phyloP scores from a whole-genome alignment of 2,797 vertebrate species.

The Potorous gilbertii region DNA sequence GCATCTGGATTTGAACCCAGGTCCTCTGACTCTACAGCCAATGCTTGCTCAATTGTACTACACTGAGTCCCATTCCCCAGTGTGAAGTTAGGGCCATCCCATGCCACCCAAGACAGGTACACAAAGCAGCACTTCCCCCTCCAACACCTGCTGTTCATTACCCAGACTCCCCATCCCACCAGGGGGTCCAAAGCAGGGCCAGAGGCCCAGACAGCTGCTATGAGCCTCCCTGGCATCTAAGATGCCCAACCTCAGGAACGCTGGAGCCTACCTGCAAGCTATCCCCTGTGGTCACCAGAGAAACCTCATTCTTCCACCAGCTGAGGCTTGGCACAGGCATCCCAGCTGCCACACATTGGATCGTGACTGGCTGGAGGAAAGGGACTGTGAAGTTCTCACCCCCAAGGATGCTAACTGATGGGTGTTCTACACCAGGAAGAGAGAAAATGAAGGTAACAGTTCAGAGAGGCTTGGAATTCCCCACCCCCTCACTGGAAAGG shows the following conservation, averaged over 20 bases:
- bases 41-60: not conserved
- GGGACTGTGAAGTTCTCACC: constrained; percentile 65
- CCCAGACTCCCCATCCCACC: not conserved
- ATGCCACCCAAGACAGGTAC: not conserved
- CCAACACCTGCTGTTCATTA: not conserved
- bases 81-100: not conserved
- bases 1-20: not conserved
- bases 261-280: constrained; percentile 74
- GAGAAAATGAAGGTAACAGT: not conserved
- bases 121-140: not conserved
- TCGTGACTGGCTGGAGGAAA: constrained; percentile 73
- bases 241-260: not conserved
- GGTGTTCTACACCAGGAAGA: constrained; percentile 61
- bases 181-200: not conserved
- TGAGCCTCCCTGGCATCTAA: not conserved
- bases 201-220: not conserved
- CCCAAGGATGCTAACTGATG: constrained; percentile 18
- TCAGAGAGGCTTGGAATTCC: constrained; percentile 11
- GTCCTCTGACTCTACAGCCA: not conserved
- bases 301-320: constrained; percentile 82
- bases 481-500: not conserved
- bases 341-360: constrained; percentile 77
- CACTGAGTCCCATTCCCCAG: not conserved
- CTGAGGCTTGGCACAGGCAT: constrained; percentile 72
- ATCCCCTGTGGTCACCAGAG: constrained; percentile 63